Conservation (phyloP, 2,888 invertebrate species). For the Anticlea derivata region DNA sequence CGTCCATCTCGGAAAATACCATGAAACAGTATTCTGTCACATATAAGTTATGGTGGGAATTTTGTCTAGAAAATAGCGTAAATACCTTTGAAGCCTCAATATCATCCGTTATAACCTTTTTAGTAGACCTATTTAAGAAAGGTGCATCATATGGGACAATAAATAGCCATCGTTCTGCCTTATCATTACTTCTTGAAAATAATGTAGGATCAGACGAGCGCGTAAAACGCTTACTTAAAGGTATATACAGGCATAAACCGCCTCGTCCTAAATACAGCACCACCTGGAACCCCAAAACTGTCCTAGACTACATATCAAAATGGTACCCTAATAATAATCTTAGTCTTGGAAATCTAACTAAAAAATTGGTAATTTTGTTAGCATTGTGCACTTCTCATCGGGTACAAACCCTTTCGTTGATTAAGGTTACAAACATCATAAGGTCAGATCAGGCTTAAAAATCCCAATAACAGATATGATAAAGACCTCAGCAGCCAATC, state of each 20-base stretch:
- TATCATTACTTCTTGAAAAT: slow-evolving; percentile 38
- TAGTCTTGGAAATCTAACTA: slow-evolving; percentile 31
- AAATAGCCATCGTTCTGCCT: slow-evolving; percentile 41
- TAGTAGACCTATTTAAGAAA: slow-evolving; percentile 33
- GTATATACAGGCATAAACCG: slow-evolving; percentile 38
- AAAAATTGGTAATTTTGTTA: slow-evolving; percentile 37
- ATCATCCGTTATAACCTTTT: slow-evolving; percentile 19
- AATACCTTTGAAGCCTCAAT: slow-evolving; percentile 1
- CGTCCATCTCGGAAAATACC: slow-evolving; percentile 25
- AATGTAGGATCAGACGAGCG: slow-evolving; percentile 31
- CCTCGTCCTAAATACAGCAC: slow-evolving; percentile 35
- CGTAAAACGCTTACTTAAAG: slow-evolving; percentile 39
- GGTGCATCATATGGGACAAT: slow-evolving; percentile 35
- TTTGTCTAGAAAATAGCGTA: slow-evolving; percentile 9
- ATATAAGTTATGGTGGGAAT: slow-evolving; percentile 31
- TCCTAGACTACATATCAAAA: slow-evolving; percentile 30
- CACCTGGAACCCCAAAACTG: slow-evolving; percentile 41
- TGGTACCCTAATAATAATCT: slow-evolving; percentile 36
- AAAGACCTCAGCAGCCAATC: slow-evolving; percentile 11
- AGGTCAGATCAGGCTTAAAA: not conserved
- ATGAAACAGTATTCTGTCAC: slow-evolving; percentile 27
- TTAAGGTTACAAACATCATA: slow-evolving; percentile 2
- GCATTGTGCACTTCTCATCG: slow-evolving; percentile 32
- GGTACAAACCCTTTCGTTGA: slow-evolving; percentile 14
- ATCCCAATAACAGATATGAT: slow-evolving; percentile 10